Conservation (phyloP, 1,140 invertebrate species). For the Aphis gossypii region DNA sequence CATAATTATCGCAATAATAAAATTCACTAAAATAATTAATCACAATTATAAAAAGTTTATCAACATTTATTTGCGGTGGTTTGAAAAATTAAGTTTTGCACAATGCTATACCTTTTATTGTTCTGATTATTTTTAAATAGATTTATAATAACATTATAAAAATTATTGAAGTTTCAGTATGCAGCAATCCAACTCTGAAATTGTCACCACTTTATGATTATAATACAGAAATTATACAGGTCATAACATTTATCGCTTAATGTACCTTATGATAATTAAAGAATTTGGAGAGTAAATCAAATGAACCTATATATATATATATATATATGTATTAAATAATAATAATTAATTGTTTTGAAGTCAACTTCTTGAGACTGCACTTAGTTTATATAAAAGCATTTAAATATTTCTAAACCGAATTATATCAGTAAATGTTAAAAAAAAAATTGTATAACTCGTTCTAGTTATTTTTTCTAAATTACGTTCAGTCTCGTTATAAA, state of each 20-base stretch:
- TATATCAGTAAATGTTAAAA: background rate
- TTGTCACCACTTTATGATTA: background rate
- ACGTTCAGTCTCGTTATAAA: slow-evolving; percentile 30
- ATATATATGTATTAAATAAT: background rate
- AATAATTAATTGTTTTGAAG: slow-evolving; percentile 35
- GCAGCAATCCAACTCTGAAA: background rate
- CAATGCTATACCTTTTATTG: background rate
- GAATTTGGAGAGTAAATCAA: background rate
- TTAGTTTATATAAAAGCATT: background rate
- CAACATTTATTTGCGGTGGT: background rate
- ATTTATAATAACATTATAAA: background rate
- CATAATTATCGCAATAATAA: background rate
- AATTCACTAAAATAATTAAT: slow-evolving; percentile 18
- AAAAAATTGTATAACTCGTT: background rate
- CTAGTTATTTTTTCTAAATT: slow-evolving; percentile 28
- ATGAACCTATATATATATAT: background rate
- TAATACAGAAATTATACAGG: background rate
- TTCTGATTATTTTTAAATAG: background rate
- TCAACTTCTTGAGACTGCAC: slow-evolving; percentile 54
- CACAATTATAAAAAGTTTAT: background rate
- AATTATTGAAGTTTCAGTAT: background rate
- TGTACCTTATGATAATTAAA: background rate
- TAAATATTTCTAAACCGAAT: background rate
- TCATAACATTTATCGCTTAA: slow-evolving; percentile 37
- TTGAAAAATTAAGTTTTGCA: background rate